These are phyloP conservation scores for Axea sp. DNA, from an alignment of 2,888 invertebrate species.

Conservation along the genomic window DNA sequence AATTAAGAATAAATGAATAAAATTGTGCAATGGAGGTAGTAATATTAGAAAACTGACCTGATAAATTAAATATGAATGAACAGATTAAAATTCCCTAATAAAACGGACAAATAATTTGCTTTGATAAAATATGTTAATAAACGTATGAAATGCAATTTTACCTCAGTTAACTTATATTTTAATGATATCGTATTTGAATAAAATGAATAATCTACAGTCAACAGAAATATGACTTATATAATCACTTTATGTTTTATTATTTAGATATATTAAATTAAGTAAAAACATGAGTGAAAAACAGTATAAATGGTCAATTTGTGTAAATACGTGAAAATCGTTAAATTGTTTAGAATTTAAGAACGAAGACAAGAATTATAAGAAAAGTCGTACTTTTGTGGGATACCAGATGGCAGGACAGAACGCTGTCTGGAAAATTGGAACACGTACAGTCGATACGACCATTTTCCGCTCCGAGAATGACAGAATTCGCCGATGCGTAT, in stretches of 20 bases:
- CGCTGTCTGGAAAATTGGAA: constrained; percentile 74
- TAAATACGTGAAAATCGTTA: constrained; percentile 25
- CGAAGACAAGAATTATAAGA: constrained; percentile 58
- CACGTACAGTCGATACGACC: constrained; percentile 67
- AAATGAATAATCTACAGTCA: neutral
- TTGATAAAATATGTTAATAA: constrained; percentile 1
- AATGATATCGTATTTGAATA: neutral
- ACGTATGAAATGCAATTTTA: neutral
- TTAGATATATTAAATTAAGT: too few relatives aligned
- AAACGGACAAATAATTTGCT: constrained; percentile 6
- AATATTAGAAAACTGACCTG: constrained; percentile 4
- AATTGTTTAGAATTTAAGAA: constrained; percentile 37
- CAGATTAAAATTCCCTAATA: constrained; percentile 15
- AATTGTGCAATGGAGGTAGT: neutral
- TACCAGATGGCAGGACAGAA: constrained; percentile 75
- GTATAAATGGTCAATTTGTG: too few relatives aligned
- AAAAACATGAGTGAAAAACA: too few relatives aligned
- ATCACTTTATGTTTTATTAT: too few relatives aligned
- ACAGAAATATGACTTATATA: too few relatives aligned
- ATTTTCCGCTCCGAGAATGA: constrained; percentile 67
- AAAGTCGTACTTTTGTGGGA: constrained; percentile 69
- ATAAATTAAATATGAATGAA: constrained; percentile 1
- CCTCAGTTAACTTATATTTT: too few relatives aligned
- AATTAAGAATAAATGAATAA: constrained; percentile 6
- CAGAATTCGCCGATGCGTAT: constrained; percentile 63